phyloP scores from a whole-genome alignment of 2,797 vertebrate species.

The Tiaroga cobitis region DNA sequence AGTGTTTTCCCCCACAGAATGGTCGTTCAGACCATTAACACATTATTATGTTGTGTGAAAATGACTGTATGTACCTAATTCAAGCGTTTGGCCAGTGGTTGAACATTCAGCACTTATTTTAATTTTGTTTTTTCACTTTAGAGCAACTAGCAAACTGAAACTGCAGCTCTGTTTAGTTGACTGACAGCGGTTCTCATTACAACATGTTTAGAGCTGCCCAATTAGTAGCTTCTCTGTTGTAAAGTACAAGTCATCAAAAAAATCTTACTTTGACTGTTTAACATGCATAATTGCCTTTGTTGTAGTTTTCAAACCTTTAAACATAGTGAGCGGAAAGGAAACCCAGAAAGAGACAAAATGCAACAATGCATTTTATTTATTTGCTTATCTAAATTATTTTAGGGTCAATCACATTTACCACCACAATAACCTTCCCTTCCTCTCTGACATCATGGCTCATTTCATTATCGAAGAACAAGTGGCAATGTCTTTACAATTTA shows the following conservation, averaged over 20 bases:
- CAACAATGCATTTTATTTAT: neutral
- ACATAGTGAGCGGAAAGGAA: neutral
- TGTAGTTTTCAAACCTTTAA: slow-evolving; percentile 2
- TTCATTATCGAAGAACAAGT: slow-evolving; percentile 67
- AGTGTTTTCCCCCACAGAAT: slow-evolving; percentile 66
- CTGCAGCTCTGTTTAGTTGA: slow-evolving; percentile 45
- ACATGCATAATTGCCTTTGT: neutral
- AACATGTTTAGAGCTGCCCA: neutral
- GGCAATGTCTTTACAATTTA: slow-evolving; percentile 73
- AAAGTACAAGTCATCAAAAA: neutral
- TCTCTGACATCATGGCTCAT: slow-evolving; percentile 62
- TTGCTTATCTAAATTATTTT: neutral
- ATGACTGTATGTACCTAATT: slow-evolving; percentile 65
- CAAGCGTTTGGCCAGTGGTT: slow-evolving; percentile 61
- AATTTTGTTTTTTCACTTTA: slow-evolving; percentile 60
- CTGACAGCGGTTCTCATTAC: neutral
- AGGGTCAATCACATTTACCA: slow-evolving; percentile 38
- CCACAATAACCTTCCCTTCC: slow-evolving; percentile 4
- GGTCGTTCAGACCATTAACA: slow-evolving; percentile 70
- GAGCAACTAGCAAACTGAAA: slow-evolving; percentile 65
- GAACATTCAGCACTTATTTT: slow-evolving; percentile 49
- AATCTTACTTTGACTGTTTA: neutral
- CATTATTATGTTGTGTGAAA: slow-evolving; percentile 73
- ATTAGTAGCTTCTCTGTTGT: neutral
- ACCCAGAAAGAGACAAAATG: neutral